Percentiles rank a stretch among this genome's conserved stretches.
These are phyloP conservation scores for Auanema freiburgensis DNA, from an alignment of 2,888 invertebrate species.

Conservation along the genomic window DNA sequence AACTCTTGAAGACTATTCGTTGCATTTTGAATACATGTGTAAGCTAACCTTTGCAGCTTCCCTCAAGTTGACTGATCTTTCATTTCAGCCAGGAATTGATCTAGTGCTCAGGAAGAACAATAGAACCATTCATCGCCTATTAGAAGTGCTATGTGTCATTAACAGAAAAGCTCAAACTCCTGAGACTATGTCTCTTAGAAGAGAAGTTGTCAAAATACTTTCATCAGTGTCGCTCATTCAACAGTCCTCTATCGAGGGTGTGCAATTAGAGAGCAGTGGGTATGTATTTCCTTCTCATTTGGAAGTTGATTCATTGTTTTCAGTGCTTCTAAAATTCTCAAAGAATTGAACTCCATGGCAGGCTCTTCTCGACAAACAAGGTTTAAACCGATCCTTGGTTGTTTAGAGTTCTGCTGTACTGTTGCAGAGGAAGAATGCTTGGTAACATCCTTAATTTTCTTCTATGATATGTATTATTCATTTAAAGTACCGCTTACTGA, in stretches of 20 bases:
- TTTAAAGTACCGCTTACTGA: constrained; percentile 24
- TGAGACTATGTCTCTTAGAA: constrained; percentile 12
- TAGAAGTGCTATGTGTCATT: constrained; percentile 30
- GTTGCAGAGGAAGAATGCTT: constrained; percentile 17
- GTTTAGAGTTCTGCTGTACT: constrained; percentile 26
- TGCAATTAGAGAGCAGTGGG: constrained; percentile 17
- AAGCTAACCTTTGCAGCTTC: constrained; percentile 17
- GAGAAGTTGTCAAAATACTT: constrained; percentile 15
- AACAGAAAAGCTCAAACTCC: constrained; percentile 17
- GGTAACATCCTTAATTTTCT: constrained; percentile 7
- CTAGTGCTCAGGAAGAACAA: constrained; percentile 27
- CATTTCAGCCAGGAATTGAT: constrained; percentile 31
- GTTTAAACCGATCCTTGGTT: constrained; percentile 33
- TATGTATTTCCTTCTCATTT: background rate
- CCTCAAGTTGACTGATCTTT: background rate
- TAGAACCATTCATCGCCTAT: constrained; percentile 26
- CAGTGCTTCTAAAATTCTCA: constrained; percentile 38
- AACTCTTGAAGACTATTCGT: constrained; percentile 34
- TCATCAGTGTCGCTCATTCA: constrained; percentile 15
- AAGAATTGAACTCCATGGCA: constrained; percentile 26
- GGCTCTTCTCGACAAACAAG: constrained; percentile 13
- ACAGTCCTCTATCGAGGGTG: constrained; percentile 6
- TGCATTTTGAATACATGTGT: constrained; percentile 42
- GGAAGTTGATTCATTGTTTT: constrained; percentile 8
- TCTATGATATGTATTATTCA: background rate